phyloP scores from a whole-genome alignment of 2,888 invertebrate genomes.

The Endotricha flammealis region DNA sequence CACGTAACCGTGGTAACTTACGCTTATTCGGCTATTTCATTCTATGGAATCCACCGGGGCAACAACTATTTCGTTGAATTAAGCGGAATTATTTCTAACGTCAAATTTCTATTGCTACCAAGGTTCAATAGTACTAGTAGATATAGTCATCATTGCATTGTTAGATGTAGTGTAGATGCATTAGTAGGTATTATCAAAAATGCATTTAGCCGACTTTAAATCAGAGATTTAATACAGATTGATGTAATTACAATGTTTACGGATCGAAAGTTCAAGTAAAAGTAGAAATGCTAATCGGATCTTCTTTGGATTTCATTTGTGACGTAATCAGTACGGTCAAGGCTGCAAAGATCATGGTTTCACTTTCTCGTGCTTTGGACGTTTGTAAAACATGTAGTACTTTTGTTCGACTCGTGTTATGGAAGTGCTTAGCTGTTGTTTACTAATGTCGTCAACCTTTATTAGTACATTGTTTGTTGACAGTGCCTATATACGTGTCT shows the following conservation, averaged over 20 bases:
- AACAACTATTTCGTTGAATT: constrained; percentile 7
- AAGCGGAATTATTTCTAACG: too few species aligned
- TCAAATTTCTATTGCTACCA: neutral
- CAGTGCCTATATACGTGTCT: too few species aligned
- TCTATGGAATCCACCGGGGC: constrained; percentile 7
- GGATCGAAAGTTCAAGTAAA: constrained; percentile 61
- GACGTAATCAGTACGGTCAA: constrained; percentile 45
- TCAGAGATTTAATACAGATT: constrained; percentile 17
- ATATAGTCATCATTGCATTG: neutral
- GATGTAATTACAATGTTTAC: constrained; percentile 28
- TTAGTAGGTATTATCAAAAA: neutral
- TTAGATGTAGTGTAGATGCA: neutral
- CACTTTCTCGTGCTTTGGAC: constrained; percentile 34
- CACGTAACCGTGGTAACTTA: too few species aligned
- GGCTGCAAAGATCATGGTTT: constrained; percentile 39
- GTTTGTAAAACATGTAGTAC: constrained; percentile 4
- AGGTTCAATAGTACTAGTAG: neutral
- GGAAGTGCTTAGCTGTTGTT: neutral
- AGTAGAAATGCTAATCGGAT: constrained; percentile 52
- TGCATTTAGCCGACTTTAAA: neutral
- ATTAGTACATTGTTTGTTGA: too few species aligned
- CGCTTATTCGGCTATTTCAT: too few species aligned
- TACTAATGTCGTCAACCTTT: too few species aligned
- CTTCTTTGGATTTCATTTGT: constrained; percentile 40
- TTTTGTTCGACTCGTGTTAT: constrained; percentile 11